phyloP scores from a whole-genome alignment of 2,888 invertebrate species.

The Meiosimyza platycephala region DNA sequence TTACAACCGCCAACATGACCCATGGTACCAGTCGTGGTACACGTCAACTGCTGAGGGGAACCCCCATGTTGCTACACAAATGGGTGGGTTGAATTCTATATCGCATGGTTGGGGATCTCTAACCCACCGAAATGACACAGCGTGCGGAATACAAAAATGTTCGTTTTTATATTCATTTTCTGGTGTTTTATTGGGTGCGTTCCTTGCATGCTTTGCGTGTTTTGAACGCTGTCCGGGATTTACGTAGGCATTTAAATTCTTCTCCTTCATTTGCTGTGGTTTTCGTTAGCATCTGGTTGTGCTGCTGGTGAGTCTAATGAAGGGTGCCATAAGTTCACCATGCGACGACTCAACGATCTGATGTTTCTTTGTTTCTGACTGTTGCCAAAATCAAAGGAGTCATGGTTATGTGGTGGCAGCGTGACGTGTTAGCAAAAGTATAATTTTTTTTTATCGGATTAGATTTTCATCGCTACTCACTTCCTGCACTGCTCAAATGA shows the following conservation, averaged over 20 bases:
- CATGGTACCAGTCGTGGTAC: conserved; percentile 16
- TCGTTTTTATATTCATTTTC: conserved; percentile 29
- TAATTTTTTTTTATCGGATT: conserved; percentile 59
- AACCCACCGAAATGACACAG: conserved; percentile 23
- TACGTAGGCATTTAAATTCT: conserved; percentile 66
- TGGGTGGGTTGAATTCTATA: conserved; percentile 35
- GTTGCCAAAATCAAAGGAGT: conserved; percentile 53
- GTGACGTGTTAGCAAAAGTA: conserved; percentile 48
- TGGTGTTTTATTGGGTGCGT: conserved; percentile 41
- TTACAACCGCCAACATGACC: conserved; percentile 29
- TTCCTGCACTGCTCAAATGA: conserved; percentile 49
- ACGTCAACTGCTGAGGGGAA: no score
- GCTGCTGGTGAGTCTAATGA: conserved; percentile 37
- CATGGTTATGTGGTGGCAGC: conserved; percentile 38
- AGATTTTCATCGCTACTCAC: conserved; percentile 59
- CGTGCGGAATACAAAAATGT: conserved; percentile 36
- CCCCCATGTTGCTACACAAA: background rate
- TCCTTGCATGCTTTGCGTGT: conserved; percentile 45
- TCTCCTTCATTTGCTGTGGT: conserved; percentile 64
- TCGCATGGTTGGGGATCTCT: conserved; percentile 31
- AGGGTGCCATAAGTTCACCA: conserved; percentile 5
- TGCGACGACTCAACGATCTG: background rate
- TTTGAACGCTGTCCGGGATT: conserved; percentile 51
- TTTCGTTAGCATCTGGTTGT: conserved; percentile 36
- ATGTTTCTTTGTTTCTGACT: conserved; percentile 45